Conservation (phyloP, 2,797 vertebrate species). For the Florisuga fusca region DNA sequence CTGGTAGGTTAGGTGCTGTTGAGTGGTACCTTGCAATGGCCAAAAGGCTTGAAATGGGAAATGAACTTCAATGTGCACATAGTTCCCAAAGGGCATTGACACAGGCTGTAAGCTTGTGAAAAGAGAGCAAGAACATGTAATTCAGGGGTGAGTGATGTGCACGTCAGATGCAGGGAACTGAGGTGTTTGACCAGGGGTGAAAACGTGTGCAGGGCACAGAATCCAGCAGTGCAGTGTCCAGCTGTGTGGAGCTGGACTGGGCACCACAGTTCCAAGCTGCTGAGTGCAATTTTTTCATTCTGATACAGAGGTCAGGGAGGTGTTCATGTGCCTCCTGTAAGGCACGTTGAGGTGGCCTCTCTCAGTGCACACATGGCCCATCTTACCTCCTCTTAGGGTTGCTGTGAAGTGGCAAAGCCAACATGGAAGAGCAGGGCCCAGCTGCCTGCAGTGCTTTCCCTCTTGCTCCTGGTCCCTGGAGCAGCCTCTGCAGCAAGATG, state of each 20-base stretch:
- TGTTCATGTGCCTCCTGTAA: not conserved
- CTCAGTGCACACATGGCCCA: accelerated
- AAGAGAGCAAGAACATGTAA: not conserved
- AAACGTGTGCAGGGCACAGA: accelerated
- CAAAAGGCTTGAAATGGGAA: not conserved
- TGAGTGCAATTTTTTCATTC: not conserved
- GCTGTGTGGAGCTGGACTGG: not conserved
- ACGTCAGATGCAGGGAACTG: not conserved
- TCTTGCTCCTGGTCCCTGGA: not conserved
- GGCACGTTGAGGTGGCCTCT: not conserved
- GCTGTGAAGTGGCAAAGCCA: not conserved
- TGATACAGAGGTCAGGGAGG: not conserved
- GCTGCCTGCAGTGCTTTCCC: not conserved
- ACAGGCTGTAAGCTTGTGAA: not conserved
- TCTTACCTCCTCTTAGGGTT: not conserved
- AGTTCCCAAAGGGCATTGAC: not conserved
- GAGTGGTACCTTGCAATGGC: not conserved
- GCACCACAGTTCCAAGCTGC: not conserved
- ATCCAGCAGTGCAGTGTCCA: not conserved
- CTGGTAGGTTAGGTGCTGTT: accelerated
- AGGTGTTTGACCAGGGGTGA: not conserved
- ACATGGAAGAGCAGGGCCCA: not conserved
- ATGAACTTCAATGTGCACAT: not conserved
- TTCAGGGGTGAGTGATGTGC: not conserved
- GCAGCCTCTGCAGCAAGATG: not conserved